phyloP scores from a whole-genome alignment of 2,797 vertebrate genomes.

The Prunella strophiata region DNA sequence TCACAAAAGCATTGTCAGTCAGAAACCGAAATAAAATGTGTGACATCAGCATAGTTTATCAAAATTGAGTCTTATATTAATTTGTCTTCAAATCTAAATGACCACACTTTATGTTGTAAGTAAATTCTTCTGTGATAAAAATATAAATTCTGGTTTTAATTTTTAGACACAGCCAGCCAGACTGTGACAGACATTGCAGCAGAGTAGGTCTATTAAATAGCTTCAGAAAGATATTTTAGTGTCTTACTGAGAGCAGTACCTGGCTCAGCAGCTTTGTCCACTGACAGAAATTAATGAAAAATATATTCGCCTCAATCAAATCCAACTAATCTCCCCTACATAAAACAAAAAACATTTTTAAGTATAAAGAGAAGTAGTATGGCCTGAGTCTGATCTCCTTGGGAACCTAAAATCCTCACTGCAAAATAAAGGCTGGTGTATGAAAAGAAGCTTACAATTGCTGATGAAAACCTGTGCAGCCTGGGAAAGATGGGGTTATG shows the following conservation, averaged over 20 bases:
- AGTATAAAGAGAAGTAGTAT: not conserved
- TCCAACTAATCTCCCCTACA: not conserved
- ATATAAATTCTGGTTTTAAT: not conserved
- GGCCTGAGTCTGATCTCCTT: not conserved
- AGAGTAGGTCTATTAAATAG: not conserved
- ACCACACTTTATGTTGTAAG: not conserved
- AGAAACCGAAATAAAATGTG: not conserved
- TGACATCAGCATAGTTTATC: not conserved
- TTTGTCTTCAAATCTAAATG: not conserved
- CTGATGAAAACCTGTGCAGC: not conserved
- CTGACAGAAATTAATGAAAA: not conserved
- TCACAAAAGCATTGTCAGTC: not conserved
- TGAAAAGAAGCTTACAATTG: not conserved
- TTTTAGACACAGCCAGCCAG: slow-evolving; percentile 2
- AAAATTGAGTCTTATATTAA: not conserved
- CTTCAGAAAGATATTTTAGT: slow-evolving; percentile 7
- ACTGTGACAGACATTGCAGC: not conserved
- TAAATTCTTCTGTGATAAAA: not conserved
- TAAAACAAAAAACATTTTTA: not conserved
- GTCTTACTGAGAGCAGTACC: not conserved
- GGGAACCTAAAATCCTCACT: not conserved
- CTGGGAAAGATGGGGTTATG: not conserved
- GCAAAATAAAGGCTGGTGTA: not conserved
- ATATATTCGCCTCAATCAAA: not conserved
- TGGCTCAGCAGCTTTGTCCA: not conserved